Conservation (phyloP, 2,888 invertebrate species). For the Tethea ocularis region DNA sequence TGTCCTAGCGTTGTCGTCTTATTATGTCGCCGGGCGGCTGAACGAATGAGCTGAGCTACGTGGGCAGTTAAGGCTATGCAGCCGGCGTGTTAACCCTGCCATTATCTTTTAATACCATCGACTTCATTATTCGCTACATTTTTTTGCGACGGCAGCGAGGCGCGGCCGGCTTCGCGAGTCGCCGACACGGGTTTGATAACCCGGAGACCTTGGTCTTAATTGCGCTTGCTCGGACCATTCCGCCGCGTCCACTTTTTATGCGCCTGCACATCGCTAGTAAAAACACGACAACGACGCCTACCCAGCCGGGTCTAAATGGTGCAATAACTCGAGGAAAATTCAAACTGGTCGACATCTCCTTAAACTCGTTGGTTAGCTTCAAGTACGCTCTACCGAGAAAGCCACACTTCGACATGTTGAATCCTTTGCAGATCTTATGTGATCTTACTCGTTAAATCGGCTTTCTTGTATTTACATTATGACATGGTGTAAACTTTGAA, state of each 20-base stretch:
- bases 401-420: conserved; percentile 52
- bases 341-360: conserved; percentile 50
- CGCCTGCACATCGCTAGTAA: conserved; percentile 82
- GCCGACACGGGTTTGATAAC: conserved; percentile 82
- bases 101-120: conserved; percentile 82
- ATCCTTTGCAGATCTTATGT: conserved; percentile 60
- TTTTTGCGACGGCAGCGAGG: conserved; percentile 76
- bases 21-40: conserved; percentile 39
- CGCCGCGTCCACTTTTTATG: conserved; percentile 80
- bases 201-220: conserved; percentile 84
- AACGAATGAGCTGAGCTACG: conserved; percentile 45
- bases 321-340: conserved; percentile 59
- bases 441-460: conserved; percentile 58
- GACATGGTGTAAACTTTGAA: conserved; percentile 34
- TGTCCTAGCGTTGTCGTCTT: conserved; percentile 26
- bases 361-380: conserved; percentile 61
- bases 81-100: conserved; percentile 70
- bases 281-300: conserved; percentile 72
- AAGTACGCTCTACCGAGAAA: conserved; percentile 73
- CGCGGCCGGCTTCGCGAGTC: conserved; percentile 70
- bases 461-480: conserved; percentile 48
- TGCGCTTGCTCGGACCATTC: conserved; percentile 81
- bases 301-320: conserved; percentile 66
- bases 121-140: conserved; percentile 79
- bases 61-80: conserved; percentile 59